Conservation (phyloP, 2,888 invertebrate genomes). For the Metellina segmentata region DNA sequence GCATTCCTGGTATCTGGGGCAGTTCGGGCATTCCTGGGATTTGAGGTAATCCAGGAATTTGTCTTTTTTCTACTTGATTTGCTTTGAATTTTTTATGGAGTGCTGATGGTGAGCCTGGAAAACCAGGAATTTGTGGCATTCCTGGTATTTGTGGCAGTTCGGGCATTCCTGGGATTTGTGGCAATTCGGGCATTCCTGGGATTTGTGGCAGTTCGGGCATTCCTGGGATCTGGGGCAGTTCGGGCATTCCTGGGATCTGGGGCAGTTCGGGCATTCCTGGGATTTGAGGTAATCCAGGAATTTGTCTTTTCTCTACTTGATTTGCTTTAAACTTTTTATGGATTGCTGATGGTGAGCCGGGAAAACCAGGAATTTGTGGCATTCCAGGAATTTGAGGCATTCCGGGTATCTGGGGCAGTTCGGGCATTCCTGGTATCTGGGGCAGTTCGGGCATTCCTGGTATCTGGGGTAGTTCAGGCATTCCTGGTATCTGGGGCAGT, state of each 20-base stretch:
- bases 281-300: constrained; percentile 31
- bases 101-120: constrained; percentile 29
- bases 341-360: not conserved
- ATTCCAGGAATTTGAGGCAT: constrained; percentile 13
- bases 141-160: constrained; percentile 45
- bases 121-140: constrained; percentile 54
- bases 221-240: constrained; percentile 16
- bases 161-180: constrained; percentile 49
- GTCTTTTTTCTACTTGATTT: not conserved
- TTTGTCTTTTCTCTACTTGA: constrained; percentile 3
- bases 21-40: constrained; percentile 49
- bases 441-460: constrained; percentile 22
- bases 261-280: constrained; percentile 30
- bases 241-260: constrained; percentile 31
- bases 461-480: constrained; percentile 5
- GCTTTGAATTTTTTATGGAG: not conserved
- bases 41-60: constrained; percentile 42
- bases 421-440: constrained; percentile 50
- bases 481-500: not conserved
- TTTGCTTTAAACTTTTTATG: not conserved
- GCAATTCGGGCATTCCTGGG: constrained; percentile 47
- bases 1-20: constrained; percentile 38
- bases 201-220: constrained; percentile 18
- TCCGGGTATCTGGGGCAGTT: constrained; percentile 45
- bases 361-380: constrained; percentile 60